Conservation (phyloP, 2,113 vertebrate species). For the Balaeniceps rex region DNA sequence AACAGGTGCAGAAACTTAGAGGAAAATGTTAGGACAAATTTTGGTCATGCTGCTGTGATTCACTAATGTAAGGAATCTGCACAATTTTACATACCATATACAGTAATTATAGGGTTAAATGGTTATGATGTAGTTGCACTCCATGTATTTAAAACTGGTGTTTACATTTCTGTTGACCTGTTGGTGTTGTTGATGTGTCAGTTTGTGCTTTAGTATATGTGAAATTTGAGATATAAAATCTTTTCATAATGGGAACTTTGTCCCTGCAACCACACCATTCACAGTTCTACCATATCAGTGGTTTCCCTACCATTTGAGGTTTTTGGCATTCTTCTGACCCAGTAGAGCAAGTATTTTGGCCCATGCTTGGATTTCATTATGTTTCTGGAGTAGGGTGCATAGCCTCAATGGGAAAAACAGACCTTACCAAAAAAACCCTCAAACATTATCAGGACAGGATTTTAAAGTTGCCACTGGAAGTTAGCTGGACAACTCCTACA, state of each 20-base stretch:
- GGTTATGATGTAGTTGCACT: background rate
- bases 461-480: background rate
- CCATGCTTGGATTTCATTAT: background rate
- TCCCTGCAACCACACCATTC: background rate
- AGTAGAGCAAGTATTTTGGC: background rate
- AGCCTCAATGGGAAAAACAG: background rate
- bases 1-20: background rate
- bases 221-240: background rate
- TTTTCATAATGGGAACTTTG: background rate
- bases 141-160: background rate
- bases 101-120: background rate
- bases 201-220: background rate
- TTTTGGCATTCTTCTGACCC: background rate
- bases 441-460: background rate
- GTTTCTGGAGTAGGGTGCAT: background rate
- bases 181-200: background rate
- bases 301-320: background rate
- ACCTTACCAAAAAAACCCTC: background rate
- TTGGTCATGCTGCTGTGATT: background rate
- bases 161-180: background rate
- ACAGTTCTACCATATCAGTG: background rate
- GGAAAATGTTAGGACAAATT: background rate
- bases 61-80: background rate
- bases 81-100: accelerated
- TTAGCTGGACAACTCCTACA: background rate